Base-by-base conservation (phyloP, 1,140 invertebrate species). In the Dreissena polymorpha region DNA sequence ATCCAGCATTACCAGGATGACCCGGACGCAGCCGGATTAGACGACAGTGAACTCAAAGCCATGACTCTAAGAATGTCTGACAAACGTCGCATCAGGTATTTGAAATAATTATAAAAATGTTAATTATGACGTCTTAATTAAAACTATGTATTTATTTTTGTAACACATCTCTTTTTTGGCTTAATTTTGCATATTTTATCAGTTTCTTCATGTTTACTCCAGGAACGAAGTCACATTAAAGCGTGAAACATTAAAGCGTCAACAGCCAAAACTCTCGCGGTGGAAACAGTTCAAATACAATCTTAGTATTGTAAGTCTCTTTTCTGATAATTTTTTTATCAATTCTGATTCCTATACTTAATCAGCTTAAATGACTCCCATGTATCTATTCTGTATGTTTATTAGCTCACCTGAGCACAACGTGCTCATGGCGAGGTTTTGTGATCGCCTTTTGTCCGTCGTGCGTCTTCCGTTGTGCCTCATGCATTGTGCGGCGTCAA, bases 81-180 rank as follows among this genome's bases (percentile, higher is more conserved):
- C 23, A 89, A 89, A 60, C 79, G 81, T n/a, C 84, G 74, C 27
- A 86, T 91, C 14, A 91, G 83, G 90, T 91, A 82, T 57, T 84
- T 78, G 29, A 29, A n/a, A 27, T 74, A 18, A 2, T 63, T 63
- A 63, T 63, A 63, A 2, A n/a, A 18, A 63, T 63, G 7, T 18
- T 23, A 63, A 23, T 63, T 63, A 6, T 63, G 18, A 63, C 7
- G 7, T 63, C 60, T 23, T 63, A 2, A 63, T 18, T n/a, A 3
- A 18, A 63, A 63, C 18, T 5, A 63, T 63, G 2, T 63, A 63
- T 63, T 18, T 14, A 8, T 10, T 21, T 21, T 10, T 27, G 12
- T 39, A 39, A 50, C 27, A 69, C n/a, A 18, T 78, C 23, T 69
- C 18, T n/a, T 50, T 49, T 39, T 39, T 1, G 21, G 25, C 39